A percentile compares a stretch with the other conserved stretches of the same genome.
Evolutionary conservation across 2,113 vertebrate genomes (phyloP).

Genomic region (Cynopterus brachyotis): DNA sequence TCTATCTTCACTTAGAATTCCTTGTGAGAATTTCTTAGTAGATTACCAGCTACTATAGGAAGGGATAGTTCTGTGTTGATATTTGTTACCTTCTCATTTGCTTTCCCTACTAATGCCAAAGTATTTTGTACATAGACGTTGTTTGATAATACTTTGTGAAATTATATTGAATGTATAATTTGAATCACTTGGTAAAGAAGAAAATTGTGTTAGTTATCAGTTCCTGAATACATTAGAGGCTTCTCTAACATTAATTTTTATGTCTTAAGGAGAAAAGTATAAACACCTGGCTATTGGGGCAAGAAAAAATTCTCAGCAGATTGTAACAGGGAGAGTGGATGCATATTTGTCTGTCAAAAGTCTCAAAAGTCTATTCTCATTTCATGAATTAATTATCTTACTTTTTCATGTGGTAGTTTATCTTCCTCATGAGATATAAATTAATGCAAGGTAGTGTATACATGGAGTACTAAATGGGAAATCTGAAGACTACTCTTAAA

Average conservation of each 20-base stretch:
- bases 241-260: not conserved
- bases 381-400: not conserved
- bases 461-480: not conserved
- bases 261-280: not conserved
- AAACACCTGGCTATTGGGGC: not conserved
- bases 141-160: not conserved
- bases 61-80: not conserved
- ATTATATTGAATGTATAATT: not conserved
- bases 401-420: not conserved
- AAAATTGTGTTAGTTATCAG: not conserved
- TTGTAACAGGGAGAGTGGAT: not conserved
- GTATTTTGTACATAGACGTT: not conserved
- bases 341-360: not conserved
- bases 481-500: not conserved
- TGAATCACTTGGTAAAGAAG: not conserved
- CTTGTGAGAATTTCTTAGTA: not conserved
- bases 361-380: not conserved
- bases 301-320: not conserved
- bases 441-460: not conserved
- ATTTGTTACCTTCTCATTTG: not conserved
- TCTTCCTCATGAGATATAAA: not conserved
- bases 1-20: not conserved
- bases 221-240: not conserved
- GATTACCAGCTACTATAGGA: not conserved
- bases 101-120: not conserved